A percentile compares a stretch with the other conserved stretches of the same genome.
Conservation (phyloP, 2,888 invertebrate genomes). For the Philaethria dido region DNA sequence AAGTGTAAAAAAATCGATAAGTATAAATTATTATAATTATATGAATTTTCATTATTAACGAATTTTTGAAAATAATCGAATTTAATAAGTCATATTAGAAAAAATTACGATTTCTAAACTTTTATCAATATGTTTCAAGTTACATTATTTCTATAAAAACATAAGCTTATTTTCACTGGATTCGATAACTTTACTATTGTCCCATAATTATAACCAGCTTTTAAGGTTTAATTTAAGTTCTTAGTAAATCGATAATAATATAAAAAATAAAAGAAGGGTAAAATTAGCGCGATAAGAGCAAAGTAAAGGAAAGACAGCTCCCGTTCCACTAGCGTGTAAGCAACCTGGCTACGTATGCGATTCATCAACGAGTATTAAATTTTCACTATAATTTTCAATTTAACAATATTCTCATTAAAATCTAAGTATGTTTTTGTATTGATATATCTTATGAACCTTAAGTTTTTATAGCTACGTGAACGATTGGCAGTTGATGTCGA, state of each 20-base stretch:
- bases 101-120: background rate
- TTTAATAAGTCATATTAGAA: background rate
- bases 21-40: too few relatives aligned
- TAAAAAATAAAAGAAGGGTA: background rate
- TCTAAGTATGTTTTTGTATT: constrained; percentile 68
- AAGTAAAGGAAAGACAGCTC: constrained; percentile 25
- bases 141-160: constrained; percentile 6
- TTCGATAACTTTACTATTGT: background rate
- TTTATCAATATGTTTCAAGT: background rate
- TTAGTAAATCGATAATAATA: background rate
- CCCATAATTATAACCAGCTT: background rate
- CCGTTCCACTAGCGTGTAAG: constrained; percentile 41
- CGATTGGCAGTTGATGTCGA: constrained; percentile 74
- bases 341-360: constrained; percentile 61
- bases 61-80: too few relatives aligned
- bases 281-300: constrained; percentile 26
- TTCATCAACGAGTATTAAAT: constrained; percentile 79
- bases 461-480: constrained; percentile 65
- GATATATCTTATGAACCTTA: constrained; percentile 45
- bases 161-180: background rate
- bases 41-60: too few relatives aligned
- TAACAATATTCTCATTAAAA: constrained; percentile 73
- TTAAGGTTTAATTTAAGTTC: background rate
- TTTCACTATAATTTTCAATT: constrained; percentile 76
- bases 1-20: too few relatives aligned